Percentiles rank a stretch among this genome's conserved stretches.
Evolutionary conservation across 2,113 vertebrate species (phyloP).

Genomic region (Lamprotornis superbus): DNA sequence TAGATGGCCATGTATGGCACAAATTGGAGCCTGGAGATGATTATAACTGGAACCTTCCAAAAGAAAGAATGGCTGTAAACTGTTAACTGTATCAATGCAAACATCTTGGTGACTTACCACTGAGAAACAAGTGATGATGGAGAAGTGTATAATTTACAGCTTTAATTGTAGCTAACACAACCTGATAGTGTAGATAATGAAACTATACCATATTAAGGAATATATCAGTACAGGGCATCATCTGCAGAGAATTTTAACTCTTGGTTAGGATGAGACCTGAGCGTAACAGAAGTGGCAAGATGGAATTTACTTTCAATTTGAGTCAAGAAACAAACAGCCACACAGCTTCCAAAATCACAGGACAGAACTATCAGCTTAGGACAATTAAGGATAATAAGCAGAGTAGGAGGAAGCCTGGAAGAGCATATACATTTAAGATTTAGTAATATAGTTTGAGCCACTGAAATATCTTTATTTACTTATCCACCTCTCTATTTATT

Average conservation of each 20-base stretch:
- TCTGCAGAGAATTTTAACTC: background rate
- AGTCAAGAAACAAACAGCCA: background rate
- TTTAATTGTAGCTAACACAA: background rate
- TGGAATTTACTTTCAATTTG: background rate
- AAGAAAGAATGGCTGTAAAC: background rate
- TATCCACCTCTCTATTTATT: background rate
- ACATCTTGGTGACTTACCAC: background rate
- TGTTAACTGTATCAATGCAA: background rate
- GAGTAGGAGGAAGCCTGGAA: background rate
- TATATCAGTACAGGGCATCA: background rate
- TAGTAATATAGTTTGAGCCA: background rate
- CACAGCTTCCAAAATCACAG: background rate
- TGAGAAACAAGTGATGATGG: background rate
- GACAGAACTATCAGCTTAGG: background rate
- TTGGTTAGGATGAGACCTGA: background rate
- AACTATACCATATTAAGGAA: background rate
- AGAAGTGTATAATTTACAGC: background rate
- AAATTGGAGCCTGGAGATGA: conserved; percentile 8
- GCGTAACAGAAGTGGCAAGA: background rate
- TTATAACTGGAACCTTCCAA: conserved; percentile 12
- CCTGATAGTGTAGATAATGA: background rate
- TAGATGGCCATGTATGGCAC: background rate
- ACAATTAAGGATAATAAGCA: background rate
- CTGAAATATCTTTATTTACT: background rate
- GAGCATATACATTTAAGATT: background rate